Percentiles rank a stretch among this genome's conserved stretches.
phyloP scores from a whole-genome alignment of 2,888 invertebrate species.

The Cordilura impudica region DNA sequence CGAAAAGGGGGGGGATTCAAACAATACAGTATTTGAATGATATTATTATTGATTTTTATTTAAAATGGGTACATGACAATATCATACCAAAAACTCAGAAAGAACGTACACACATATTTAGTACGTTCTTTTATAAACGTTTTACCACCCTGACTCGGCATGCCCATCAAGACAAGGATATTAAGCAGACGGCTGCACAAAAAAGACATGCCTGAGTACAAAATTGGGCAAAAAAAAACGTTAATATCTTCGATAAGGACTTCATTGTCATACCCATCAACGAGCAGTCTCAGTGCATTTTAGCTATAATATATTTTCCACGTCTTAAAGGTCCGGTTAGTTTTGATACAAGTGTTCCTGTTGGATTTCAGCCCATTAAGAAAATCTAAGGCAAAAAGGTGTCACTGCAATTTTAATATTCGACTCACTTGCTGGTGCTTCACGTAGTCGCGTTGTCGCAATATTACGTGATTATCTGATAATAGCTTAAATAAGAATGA shows the following conservation, averaged over 20 bases:
- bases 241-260: conserved; percentile 97
- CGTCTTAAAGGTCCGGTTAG: conserved; percentile 86
- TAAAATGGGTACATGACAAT: conserved; percentile 90
- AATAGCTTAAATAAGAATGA: conserved; percentile 86
- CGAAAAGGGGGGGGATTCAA: conserved; percentile 91
- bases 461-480: conserved; percentile 94
- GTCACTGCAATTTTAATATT: conserved; percentile 89
- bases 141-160: conserved; percentile 88
- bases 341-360: conserved; percentile 82
- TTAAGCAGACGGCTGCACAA: conserved; percentile 85
- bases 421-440: conserved; percentile 92
- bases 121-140: conserved; percentile 97
- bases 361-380: conserved; percentile 80
- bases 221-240: conserved; percentile 97
- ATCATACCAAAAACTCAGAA: conserved; percentile 85
- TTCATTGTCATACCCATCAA: conserved; percentile 98
- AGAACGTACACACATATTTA: conserved; percentile 93
- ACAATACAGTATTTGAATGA: conserved; percentile 98
- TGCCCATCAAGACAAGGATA: conserved; percentile 82
- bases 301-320: conserved; percentile 97
- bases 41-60: conserved; percentile 97
- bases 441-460: conserved; percentile 90
- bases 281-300: conserved; percentile 98
- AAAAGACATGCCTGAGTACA: conserved; percentile 93
- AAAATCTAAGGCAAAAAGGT: conserved; percentile 79